Conservation (phyloP, 2,797 vertebrate species). For the Rhynchotus rufescens region DNA sequence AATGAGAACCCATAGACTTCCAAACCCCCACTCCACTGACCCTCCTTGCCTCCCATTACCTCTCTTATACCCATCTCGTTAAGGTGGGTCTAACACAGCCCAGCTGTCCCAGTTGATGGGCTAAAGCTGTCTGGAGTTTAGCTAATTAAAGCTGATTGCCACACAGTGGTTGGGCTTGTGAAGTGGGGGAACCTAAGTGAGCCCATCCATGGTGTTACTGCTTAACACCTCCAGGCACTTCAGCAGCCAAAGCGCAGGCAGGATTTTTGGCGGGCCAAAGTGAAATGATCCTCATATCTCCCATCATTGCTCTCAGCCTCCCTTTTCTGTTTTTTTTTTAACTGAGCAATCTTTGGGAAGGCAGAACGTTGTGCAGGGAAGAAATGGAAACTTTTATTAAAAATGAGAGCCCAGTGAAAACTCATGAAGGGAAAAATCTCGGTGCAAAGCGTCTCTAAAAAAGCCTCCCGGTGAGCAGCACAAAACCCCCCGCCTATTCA, state of each 20-base stretch:
- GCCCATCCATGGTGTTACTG: accelerated
- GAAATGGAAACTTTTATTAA: constrained; percentile 44
- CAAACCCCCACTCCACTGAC: accelerated
- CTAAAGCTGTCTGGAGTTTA: background rate
- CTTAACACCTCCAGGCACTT: background rate
- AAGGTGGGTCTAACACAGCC: background rate
- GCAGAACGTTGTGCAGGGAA: background rate
- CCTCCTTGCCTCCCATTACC: accelerated
- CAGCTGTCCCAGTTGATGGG: background rate
- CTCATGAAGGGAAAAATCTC: background rate
- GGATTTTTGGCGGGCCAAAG: background rate
- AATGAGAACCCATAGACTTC: background rate
- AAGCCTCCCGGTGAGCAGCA: constrained; percentile 33
- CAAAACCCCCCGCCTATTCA: constrained; percentile 79
- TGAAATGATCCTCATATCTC: background rate
- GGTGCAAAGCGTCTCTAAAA: constrained; percentile 61
- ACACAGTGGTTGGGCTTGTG: background rate
- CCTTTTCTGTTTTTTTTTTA: background rate
- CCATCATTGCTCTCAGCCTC: background rate
- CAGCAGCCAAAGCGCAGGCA: background rate
- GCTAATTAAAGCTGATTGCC: background rate
- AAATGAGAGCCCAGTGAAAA: background rate
- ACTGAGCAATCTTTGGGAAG: accelerated
- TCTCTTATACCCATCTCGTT: background rate
- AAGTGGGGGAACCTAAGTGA: background rate